phyloP scores from a whole-genome alignment of 1,140 invertebrate genomes.

The Tigriopus japonicus region DNA sequence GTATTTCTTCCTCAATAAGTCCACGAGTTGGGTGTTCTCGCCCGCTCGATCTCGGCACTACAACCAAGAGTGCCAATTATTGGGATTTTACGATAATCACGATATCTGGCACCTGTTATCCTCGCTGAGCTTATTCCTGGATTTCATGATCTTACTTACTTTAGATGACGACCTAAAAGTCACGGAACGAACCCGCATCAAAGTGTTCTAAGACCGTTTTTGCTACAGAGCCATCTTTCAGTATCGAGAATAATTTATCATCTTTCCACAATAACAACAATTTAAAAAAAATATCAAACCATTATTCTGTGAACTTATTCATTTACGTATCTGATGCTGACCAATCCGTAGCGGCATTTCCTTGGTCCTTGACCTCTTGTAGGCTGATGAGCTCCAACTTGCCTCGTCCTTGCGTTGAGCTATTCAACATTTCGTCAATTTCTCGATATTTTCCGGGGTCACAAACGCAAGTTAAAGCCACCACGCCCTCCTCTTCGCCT shows the following conservation, averaged over 20 bases:
- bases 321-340: too few relatives aligned
- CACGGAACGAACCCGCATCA: too few relatives aligned
- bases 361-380: slow-evolving; percentile 76
- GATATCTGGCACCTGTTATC: slow-evolving; percentile 80
- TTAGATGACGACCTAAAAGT: slow-evolving; percentile 11
- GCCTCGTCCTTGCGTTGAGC: slow-evolving; percentile 68
- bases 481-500: slow-evolving; percentile 45
- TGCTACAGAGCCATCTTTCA: too few relatives aligned
- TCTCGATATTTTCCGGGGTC: slow-evolving; percentile 81
- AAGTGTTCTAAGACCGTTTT: too few relatives aligned
- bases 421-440: slow-evolving; percentile 60
- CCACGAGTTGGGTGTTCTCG: slow-evolving; percentile 27
- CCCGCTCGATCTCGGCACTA: slow-evolving; percentile 54
- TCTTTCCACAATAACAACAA: too few relatives aligned
- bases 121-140: slow-evolving; percentile 64
- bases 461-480: slow-evolving; percentile 42
- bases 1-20: slow-evolving; percentile 15
- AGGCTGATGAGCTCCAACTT: slow-evolving; percentile 69
- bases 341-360: slow-evolving; percentile 27
- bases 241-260: too few relatives aligned
- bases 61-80: slow-evolving; percentile 45
- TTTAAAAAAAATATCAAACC: too few relatives aligned
- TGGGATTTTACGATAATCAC: slow-evolving; percentile 61
- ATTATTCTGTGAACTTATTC: too few relatives aligned
- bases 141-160: slow-evolving; percentile 40